Percentiles rank a stretch among this genome's conserved stretches.
These are phyloP conservation scores for Dendrocincla tyrannina DNA, from an alignment of 2,797 vertebrate species.

Conservation along the genomic window DNA sequence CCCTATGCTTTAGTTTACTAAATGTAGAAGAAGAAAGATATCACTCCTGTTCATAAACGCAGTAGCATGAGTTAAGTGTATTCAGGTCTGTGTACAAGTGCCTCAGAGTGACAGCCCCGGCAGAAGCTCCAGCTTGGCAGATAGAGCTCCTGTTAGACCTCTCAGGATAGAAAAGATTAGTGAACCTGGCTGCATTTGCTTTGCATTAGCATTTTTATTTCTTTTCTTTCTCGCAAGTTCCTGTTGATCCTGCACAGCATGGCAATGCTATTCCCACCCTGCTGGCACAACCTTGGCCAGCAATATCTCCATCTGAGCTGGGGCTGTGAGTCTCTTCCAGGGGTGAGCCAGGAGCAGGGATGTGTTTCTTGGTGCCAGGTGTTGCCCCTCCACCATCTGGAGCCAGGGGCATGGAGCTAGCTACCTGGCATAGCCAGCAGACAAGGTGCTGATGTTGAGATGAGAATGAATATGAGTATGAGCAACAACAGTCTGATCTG, in stretches of 20 bases:
- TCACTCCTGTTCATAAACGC: neutral
- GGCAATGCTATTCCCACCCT: neutral
- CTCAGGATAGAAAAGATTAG: neutral
- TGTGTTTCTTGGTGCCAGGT: neutral
- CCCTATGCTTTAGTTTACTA: neutral
- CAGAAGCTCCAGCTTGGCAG: neutral
- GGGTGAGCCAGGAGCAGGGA: neutral
- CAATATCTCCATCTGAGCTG: neutral
- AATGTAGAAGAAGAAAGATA: neutral
- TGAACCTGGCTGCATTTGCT: neutral
- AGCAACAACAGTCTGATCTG: neutral
- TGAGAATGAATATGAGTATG: neutral
- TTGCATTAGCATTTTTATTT: neutral
- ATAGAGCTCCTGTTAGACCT: neutral
- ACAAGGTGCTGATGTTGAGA: neutral
- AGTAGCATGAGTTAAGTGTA: neutral
- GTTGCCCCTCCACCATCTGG: neutral
- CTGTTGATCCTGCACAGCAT: fast-evolving
- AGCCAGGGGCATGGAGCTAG: neutral
- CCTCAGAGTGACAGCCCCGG: fast-evolving
- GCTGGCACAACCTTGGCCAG: neutral
- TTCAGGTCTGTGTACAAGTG: neutral
- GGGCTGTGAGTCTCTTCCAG: fast-evolving
- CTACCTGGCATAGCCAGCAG: neutral
- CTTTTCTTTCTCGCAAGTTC: neutral